Base-by-base conservation (phyloP, 2,888 invertebrate species). In the Cyaniris semiargus region DNA sequence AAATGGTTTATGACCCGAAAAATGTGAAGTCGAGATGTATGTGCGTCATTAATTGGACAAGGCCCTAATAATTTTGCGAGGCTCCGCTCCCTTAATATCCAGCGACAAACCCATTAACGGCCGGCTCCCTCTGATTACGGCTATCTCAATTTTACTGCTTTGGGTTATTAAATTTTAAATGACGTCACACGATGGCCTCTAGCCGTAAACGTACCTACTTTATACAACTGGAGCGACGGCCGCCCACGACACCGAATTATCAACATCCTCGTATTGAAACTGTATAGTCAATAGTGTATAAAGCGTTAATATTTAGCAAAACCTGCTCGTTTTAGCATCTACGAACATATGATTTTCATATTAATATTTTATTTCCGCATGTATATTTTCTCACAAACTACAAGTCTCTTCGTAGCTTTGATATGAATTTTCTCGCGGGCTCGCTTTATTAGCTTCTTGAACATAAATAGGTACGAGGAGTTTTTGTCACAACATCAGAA, bases 91-190 rank as follows among this genome's bases (percentile, higher is more conserved):
- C 76, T 66, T 76, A 76, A 76, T 44, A 76, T 70, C 76, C 58
- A 66, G 48, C 84, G 83, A 85, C 84, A 85, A 85, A 84, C 85
- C 84, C 83, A 83, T 84, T 84, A 83, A 84, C 83, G 83, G 83
- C 80, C 82, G 79, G 79, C 80, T 79, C 81, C 80, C 79, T 80
- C 80, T 82, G 84, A 85, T 85, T 84, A 84, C 82, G 82, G 79
- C 81, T 80, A 80, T 82, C 82, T 81, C 80, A 82, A 83, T 83
- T 83, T 82, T 74, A 48, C 53, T 74, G 74, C 74, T 74, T 53
- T 53, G 23, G 74, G 74, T 74, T 74, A 74, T 74, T 74, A 74
- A 74, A 74, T 74, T 74, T 74, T 53, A 74, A 74, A 74, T 74
- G 15, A 74, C 74, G 48, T 74, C 74, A 74, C 74, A 74, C 74